Percentiles rank a stretch among this genome's conserved stretches.
Conservation (phyloP, 2,113 vertebrate genomes). For the Progne subis region DNA sequence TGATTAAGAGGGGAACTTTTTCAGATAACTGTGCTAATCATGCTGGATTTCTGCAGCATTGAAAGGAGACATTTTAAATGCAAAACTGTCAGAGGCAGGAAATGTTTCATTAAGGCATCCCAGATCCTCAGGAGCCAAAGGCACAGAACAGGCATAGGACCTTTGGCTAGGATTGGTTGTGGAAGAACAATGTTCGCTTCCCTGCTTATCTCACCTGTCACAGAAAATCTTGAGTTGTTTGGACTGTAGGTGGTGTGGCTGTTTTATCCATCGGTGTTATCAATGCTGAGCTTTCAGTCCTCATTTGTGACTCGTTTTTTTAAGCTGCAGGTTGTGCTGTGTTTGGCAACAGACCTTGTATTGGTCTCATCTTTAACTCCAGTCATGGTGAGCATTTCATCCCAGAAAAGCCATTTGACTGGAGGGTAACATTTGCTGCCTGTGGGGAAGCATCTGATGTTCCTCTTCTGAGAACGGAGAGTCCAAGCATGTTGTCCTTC, state of each 20-base stretch:
- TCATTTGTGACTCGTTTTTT: not conserved
- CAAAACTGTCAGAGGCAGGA: not conserved
- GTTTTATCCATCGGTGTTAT: not conserved
- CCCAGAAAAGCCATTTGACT: not conserved
- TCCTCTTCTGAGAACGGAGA: not conserved
- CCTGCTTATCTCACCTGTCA: not conserved
- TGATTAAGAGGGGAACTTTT: not conserved
- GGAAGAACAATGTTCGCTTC: not conserved
- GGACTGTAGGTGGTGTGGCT: not conserved
- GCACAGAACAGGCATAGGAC: not conserved
- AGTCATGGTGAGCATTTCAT: not conserved
- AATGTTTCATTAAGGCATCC: not conserved
- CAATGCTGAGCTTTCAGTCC: not conserved
- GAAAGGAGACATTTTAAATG: not conserved
- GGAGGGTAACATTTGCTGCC: not conserved
- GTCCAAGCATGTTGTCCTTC: not conserved
- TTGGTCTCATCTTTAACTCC: accelerated
- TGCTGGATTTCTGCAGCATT: not conserved
- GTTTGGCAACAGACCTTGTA: not conserved
- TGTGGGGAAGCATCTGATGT: not conserved
- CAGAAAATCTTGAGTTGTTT: not conserved
- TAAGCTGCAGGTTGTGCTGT: not conserved
- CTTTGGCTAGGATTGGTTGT: not conserved
- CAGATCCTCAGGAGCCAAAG: not conserved
- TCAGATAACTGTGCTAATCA: not conserved